Conservation (phyloP, 1,140 invertebrate genomes). For the Orius laevigatus region DNA sequence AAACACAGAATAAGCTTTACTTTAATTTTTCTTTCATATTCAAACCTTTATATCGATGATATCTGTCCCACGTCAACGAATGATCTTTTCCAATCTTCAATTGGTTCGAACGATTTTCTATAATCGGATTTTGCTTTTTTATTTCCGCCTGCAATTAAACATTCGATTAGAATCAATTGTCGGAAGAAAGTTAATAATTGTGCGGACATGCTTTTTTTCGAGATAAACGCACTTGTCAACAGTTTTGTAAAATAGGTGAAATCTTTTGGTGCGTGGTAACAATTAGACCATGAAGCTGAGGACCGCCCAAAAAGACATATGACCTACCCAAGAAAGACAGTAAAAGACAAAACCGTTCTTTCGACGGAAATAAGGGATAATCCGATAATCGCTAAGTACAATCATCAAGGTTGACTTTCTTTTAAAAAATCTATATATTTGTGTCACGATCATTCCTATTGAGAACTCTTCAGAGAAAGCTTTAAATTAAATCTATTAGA, state of each 20-base stretch:
- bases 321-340: too few relatives aligned
- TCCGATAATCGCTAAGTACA: too few relatives aligned
- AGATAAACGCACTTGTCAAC: too few relatives aligned
- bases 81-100: constrained; percentile 26
- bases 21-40: constrained; percentile 10
- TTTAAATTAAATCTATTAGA: neutral
- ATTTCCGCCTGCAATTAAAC: constrained; percentile 39
- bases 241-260: neutral
- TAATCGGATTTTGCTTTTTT: constrained; percentile 41
- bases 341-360: neutral
- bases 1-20: constrained; percentile 4
- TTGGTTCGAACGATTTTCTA: constrained; percentile 36
- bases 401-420: too few relatives aligned
- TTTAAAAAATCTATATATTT: neutral
- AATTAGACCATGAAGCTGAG: too few relatives aligned
- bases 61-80: constrained; percentile 23
- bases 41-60: constrained; percentile 19
- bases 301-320: too few relatives aligned
- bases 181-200: neutral
- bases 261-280: too few relatives aligned
- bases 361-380: too few relatives aligned
- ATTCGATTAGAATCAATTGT: neutral
- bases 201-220: neutral
- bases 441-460: neutral
- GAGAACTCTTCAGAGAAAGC: neutral